A percentile compares a stretch with the other conserved stretches of the same genome.
Evolutionary conservation across 1,140 invertebrate species (phyloP).

Genomic region (Magallana gigas): DNA sequence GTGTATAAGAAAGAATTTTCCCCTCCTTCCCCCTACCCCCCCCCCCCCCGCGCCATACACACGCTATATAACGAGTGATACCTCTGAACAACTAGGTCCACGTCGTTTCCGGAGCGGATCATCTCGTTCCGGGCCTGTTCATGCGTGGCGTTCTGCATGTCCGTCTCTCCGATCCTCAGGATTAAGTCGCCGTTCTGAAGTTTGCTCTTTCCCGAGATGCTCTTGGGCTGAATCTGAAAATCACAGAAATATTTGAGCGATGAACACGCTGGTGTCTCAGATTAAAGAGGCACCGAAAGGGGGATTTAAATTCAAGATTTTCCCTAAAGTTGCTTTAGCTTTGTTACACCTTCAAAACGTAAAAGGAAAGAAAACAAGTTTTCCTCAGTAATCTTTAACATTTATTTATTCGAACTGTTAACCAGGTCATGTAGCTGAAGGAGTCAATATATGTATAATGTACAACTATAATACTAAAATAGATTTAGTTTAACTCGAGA

Average conservation of each 20-base stretch:
- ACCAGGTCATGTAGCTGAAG: too few relatives aligned
- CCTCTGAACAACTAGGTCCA: constrained; percentile 75
- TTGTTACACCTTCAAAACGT: too few relatives aligned
- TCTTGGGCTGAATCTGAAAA: constrained; percentile 74
- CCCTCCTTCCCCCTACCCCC: background rate
- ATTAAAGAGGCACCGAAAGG: background rate
- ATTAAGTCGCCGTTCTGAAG: constrained; percentile 76
- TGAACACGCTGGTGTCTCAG: background rate
- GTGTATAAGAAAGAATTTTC: too few relatives aligned
- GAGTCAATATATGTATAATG: too few relatives aligned
- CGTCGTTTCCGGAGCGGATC: constrained; percentile 76
- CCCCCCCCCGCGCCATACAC: background rate
- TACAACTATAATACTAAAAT: too few relatives aligned
- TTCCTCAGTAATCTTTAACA: too few relatives aligned
- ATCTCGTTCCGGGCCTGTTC: constrained; percentile 77
- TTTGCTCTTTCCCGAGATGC: constrained; percentile 75
- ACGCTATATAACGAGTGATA: constrained; percentile 40
- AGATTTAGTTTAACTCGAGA: too few relatives aligned
- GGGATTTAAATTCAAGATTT: background rate
- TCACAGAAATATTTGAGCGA: constrained; percentile 7
- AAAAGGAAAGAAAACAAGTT: too few relatives aligned
- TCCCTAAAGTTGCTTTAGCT: too few relatives aligned
- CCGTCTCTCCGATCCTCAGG: constrained; percentile 72
- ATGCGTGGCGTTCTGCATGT: constrained; percentile 71
- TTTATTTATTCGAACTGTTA: too few relatives aligned